Evolutionary conservation across 2,888 invertebrate species (phyloP), one percentile per base, ranked within the genome.

Genomic region (Carcina quercana): DNA sequence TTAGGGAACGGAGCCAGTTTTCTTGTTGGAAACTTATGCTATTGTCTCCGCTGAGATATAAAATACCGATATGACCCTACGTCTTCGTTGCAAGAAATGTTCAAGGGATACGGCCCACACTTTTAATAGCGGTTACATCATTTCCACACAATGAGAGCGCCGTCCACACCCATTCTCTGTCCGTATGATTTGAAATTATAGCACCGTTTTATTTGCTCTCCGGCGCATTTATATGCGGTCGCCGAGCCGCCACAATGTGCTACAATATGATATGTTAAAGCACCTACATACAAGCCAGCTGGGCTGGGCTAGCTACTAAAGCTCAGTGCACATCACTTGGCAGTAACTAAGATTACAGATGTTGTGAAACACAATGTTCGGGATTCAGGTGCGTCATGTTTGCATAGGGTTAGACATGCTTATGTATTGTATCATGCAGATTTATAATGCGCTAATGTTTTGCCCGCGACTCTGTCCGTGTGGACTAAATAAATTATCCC

Each of bases 101-200:
- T 80, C 79, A 82, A 75, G 79, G 80, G 78, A 80, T 76, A 80
- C 82, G 58, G 63, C 83, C 83, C 79, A 83, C 83, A 83, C 83
- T 83, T 82, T 82, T 83, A 82, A 83, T 83, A 80, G 83, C 68
- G 76, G 80, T 82, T 82, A 80, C 83, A 83, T 82, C 79, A 83
- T 83, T 83, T 83, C 83, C 83, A 83, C 83, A 83, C 83, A 83
- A 83, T 83, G 82, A 82, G 79, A 78, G 68, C 75, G 75, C 73
- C 76, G 78, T 83, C 83, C 83, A 83, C 83, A 82, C 83, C 83
- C 83, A 83, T 82, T 83, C 83, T 83, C 80, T 82, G 83, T 83
- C 82, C 80, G 75, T 80, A 83, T 82, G 83, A 83, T 83, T 83
- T 83, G 83, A 83, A 82, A 83, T 83, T 83, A 82, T 83, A 80